Conservation (phyloP, 2,797 vertebrate genomes). For the Enteromius paludinosus region DNA sequence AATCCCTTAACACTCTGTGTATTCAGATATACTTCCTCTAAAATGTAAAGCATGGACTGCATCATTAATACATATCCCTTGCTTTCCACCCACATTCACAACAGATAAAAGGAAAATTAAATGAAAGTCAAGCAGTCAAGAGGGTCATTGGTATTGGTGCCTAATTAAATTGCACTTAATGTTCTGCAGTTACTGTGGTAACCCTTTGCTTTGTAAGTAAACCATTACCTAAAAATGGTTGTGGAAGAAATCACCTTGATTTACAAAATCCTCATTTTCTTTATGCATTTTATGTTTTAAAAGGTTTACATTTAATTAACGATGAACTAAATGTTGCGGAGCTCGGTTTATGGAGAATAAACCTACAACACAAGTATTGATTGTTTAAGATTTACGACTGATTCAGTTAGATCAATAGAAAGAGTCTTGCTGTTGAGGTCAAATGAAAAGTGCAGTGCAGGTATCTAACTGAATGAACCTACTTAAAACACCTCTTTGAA, state of each 20-base stretch:
- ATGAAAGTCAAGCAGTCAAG: neutral
- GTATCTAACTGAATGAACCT: slow-evolving; percentile 20
- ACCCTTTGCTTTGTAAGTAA: neutral
- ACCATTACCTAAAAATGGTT: neutral
- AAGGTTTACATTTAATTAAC: slow-evolving; percentile 27
- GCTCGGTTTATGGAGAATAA: slow-evolving; percentile 11
- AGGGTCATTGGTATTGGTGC: neutral
- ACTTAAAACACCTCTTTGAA: slow-evolving; percentile 21
- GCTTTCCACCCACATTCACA: neutral
- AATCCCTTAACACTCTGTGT: neutral
- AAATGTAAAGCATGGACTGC: neutral
- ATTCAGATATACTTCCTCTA: neutral
- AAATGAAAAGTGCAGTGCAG: slow-evolving; percentile 35
- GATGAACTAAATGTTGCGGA: slow-evolving; percentile 7
- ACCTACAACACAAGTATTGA: slow-evolving; percentile 31
- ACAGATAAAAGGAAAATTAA: neutral
- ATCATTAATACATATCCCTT: slow-evolving; percentile 2
- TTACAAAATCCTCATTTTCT: neutral
- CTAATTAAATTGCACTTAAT: neutral
- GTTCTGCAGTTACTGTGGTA: neutral
- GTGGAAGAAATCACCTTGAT: slow-evolving; percentile 9
- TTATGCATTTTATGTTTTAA: slow-evolving; percentile 1
- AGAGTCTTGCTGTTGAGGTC: slow-evolving; percentile 21
- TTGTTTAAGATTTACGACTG: slow-evolving; percentile 29
- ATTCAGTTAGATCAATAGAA: slow-evolving; percentile 33